Conservation (phyloP, 2,113 vertebrate species). For the Nycticebus coucang region DNA sequence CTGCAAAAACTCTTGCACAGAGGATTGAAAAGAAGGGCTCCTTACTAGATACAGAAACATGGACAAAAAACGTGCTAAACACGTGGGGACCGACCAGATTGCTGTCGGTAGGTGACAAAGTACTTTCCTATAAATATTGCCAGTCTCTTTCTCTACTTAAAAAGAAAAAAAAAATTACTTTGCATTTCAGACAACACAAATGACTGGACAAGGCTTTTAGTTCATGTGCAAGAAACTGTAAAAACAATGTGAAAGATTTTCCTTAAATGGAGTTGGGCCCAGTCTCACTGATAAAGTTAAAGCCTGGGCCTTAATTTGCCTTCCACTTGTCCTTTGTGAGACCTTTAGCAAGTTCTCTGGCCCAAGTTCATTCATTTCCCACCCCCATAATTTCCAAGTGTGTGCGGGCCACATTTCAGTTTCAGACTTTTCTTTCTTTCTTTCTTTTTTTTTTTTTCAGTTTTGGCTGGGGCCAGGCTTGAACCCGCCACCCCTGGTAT, state of each 20-base stretch:
- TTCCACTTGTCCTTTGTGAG: not conserved
- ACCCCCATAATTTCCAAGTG: not conserved
- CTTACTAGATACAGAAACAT: not conserved
- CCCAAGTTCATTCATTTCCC: not conserved
- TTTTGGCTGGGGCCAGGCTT: too few species aligned
- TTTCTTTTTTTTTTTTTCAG: too few species aligned
- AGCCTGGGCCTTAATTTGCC: not conserved
- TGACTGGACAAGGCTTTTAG: not conserved
- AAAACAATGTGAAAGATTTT: not conserved
- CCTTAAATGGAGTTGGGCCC: constrained; percentile 1
- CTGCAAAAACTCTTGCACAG: not conserved
- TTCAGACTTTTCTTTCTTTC: not conserved
- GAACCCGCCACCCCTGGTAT: too few species aligned
- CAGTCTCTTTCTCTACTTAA: not conserved
- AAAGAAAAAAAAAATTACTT: not conserved
- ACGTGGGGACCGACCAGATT: not conserved
- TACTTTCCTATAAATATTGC: constrained; percentile 44
- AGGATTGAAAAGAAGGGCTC: not conserved
- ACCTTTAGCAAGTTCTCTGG: not conserved
- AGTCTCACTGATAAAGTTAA: not conserved
- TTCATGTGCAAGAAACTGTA: constrained; percentile 1
- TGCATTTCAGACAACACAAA: constrained; percentile 37
- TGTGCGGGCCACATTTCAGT: not conserved
- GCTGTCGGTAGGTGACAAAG: not conserved
- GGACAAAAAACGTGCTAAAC: not conserved